These are phyloP conservation scores for Lacerta agilis DNA, from an alignment of 2,797 vertebrate species.

Conservation along the genomic window DNA sequence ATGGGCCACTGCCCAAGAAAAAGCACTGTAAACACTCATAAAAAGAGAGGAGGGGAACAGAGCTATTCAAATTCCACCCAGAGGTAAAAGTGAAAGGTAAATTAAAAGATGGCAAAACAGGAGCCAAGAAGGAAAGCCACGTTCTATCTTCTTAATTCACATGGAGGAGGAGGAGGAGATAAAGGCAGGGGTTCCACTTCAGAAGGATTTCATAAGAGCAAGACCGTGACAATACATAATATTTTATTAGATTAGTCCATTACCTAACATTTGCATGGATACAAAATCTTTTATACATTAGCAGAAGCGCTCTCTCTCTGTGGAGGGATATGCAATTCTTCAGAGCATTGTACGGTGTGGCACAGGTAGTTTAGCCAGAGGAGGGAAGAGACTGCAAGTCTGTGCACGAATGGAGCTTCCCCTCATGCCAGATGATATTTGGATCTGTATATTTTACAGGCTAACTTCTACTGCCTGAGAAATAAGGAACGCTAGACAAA, in stretches of 20 bases:
- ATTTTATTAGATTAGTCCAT: background rate
- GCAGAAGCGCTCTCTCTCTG: background rate
- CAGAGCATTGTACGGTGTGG: background rate
- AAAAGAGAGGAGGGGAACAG: background rate
- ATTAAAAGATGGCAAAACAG: background rate
- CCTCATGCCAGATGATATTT: background rate
- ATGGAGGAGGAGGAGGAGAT: background rate
- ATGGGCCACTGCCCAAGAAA: accelerated
- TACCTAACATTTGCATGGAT: background rate
- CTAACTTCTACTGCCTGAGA: background rate
- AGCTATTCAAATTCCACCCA: background rate
- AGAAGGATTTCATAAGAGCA: conserved; percentile 20
- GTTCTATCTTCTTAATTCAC: background rate
- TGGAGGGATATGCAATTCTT: background rate
- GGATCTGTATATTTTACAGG: background rate
- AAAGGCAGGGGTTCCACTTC: conserved; percentile 10
- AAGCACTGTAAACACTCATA: accelerated
- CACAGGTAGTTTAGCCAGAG: background rate
- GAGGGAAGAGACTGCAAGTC: background rate
- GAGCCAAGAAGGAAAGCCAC: background rate
- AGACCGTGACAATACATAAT: background rate
- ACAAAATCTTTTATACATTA: background rate
- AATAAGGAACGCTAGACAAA: conserved; percentile 2
- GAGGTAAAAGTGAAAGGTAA: background rate
- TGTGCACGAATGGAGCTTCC: background rate